A percentile compares a stretch with the other conserved stretches of the same genome.
These are phyloP conservation scores for Bucco capensis DNA, from an alignment of 2,113 vertebrate species.

Conservation along the genomic window DNA sequence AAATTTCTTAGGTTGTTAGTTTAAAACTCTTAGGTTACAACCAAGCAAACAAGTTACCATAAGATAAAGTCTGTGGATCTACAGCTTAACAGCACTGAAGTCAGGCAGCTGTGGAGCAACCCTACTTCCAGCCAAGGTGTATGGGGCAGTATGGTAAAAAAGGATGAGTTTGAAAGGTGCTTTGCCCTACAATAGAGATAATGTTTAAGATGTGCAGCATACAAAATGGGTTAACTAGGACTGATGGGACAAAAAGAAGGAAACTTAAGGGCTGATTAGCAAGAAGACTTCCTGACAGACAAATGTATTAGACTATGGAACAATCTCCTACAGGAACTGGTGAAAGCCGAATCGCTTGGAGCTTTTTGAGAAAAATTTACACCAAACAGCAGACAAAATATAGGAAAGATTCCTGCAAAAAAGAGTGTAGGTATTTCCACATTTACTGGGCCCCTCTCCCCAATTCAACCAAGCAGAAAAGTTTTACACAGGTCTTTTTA, in stretches of 20 bases:
- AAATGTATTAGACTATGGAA: not conserved
- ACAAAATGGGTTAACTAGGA: not conserved
- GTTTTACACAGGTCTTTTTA: not conserved
- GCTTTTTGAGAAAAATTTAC: not conserved
- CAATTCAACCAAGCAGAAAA: not conserved
- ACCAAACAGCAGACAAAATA: not conserved
- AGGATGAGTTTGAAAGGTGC: not conserved
- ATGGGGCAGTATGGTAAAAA: not conserved
- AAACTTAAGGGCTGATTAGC: not conserved
- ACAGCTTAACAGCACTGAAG: not conserved
- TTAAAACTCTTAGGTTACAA: conserved; percentile 11
- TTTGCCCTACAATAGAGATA: not conserved
- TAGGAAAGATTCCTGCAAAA: not conserved
- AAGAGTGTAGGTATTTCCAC: not conserved
- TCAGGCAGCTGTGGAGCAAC: not conserved
- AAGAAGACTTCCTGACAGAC: not conserved
- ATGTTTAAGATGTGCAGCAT: not conserved
- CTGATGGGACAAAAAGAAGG: not conserved
- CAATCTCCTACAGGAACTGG: not conserved
- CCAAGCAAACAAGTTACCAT: not conserved
- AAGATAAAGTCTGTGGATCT: not conserved
- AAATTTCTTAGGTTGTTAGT: not conserved
- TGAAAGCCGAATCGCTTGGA: not conserved
- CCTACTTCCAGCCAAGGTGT: not conserved
- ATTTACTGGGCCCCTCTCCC: not conserved